phyloP scores from a whole-genome alignment of 2,797 vertebrate species.

The Pseudochaenichthys georgianus region DNA sequence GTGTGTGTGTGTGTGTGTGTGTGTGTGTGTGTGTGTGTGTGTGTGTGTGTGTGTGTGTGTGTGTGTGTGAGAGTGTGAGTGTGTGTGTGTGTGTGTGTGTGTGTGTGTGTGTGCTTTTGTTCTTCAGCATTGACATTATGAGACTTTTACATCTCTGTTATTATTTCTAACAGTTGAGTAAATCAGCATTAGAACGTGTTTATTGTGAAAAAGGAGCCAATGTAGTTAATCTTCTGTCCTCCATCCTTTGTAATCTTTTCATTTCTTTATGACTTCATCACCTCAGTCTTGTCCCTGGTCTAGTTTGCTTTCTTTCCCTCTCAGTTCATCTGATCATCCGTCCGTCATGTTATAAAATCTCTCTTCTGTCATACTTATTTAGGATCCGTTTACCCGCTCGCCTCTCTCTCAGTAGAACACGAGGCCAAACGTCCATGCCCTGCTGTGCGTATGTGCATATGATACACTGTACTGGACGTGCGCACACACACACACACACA shows the following conservation, averaged over 20 bases:
- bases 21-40: no score
- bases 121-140: not conserved
- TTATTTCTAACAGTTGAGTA: not conserved
- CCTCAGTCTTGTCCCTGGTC: not conserved
- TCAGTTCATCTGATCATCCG: slow-evolving; percentile 59
- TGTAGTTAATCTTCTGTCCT: not conserved
- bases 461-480: slow-evolving; percentile 4
- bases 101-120: not conserved
- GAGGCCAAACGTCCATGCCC: slow-evolving; percentile 62
- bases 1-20: no score
- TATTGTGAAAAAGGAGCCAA: not conserved
- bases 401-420: slow-evolving; percentile 41
- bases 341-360: slow-evolving; percentile 67
- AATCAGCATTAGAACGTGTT: not conserved
- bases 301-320: slow-evolving; percentile 19
- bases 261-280: not conserved
- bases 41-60: no score
- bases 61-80: no score
- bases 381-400: slow-evolving; percentile 37
- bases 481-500: no score
- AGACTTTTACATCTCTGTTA: not conserved
- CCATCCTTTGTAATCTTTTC: not conserved
- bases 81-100: no score
- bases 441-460: slow-evolving; percentile 45
- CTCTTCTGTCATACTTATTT: slow-evolving; percentile 5